Evolutionary conservation across 2,888 invertebrate species (phyloP).

Genomic region (Lomographa bimaculata): DNA sequence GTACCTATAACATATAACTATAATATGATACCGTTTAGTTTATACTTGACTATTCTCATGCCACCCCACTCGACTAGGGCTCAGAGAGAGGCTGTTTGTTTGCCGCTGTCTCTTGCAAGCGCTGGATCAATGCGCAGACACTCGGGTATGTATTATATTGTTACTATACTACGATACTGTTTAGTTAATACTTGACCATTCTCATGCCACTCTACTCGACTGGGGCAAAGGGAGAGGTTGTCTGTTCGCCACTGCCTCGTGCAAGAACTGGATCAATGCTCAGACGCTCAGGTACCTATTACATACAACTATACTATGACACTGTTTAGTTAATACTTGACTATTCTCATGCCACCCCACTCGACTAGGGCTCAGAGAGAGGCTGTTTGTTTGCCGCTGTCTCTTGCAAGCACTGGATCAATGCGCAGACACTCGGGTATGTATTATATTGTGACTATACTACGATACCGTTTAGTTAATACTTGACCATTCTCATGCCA

Average conservation of each 20-base stretch:
- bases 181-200: conserved; percentile 97
- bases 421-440: conserved; percentile 70
- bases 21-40: no score
- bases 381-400: conserved; percentile 97
- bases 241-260: conserved; percentile 91
- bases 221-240: conserved; percentile 98
- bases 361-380: conserved; percentile 92
- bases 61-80: conserved; percentile 96
- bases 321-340: no score
- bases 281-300: not conserved
- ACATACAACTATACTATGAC: no score
- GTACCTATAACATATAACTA: no score
- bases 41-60: conserved; percentile 95
- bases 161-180: no score
- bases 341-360: conserved; percentile 87
- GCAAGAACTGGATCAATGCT: no score
- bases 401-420: conserved; percentile 85
- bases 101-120: conserved; percentile 96
- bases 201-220: conserved; percentile 91
- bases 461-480: conserved; percentile 99
- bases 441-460: no score
- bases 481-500: conserved; percentile 94
- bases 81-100: conserved; percentile 96
- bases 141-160: conserved; percentile 21
- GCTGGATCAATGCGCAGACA: conserved; percentile 94